phyloP scores from a whole-genome alignment of 2,113 vertebrate genomes.

The Puntigrus tetrazona region DNA sequence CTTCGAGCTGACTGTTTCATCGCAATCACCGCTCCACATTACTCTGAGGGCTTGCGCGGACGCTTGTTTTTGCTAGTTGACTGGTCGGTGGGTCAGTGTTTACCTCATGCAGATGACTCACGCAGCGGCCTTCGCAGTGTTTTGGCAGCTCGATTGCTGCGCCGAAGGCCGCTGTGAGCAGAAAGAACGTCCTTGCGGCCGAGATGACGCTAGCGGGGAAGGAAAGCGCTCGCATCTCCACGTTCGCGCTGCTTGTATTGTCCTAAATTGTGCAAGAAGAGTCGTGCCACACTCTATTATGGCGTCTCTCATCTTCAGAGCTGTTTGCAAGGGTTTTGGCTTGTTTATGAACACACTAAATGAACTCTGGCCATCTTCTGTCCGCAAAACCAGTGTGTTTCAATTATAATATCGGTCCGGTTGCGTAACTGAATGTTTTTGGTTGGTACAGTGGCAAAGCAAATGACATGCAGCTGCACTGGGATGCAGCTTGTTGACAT shows the following conservation, averaged over 20 bases:
- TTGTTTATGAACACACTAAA: neutral
- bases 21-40: neutral
- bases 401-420: neutral
- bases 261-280: slow-evolving; percentile 22
- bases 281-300: neutral
- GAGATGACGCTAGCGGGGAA: neutral
- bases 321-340: neutral
- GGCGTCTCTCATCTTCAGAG: neutral
- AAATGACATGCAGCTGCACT: neutral
- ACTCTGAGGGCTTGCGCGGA: neutral
- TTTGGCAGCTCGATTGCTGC: neutral
- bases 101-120: neutral
- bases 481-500: neutral
- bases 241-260: neutral
- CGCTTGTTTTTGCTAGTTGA: neutral
- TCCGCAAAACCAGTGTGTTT: neutral
- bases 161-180: neutral
- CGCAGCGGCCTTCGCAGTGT: neutral
- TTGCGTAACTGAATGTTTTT: neutral
- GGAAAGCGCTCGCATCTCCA: neutral
- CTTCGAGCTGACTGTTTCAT: neutral
- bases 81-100: neutral
- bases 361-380: neutral
- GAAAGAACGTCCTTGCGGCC: neutral
- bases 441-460: neutral